phyloP scores from a whole-genome alignment of 2,888 invertebrate genomes.

The Clanis bilineata region DNA sequence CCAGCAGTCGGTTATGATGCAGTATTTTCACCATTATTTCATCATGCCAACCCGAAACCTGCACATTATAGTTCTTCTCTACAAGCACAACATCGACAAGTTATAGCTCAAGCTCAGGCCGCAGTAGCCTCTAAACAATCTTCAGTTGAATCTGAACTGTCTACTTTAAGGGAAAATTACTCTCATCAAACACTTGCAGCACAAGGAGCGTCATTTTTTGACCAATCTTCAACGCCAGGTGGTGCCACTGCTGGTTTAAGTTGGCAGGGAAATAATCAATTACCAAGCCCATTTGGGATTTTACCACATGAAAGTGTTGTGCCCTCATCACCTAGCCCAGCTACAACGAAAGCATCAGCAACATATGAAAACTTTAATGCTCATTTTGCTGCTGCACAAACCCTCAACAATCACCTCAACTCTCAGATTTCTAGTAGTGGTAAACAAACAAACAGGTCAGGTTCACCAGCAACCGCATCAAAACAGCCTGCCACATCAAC shows the following conservation, averaged over 20 bases:
- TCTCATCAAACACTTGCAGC: slow-evolving; percentile 81
- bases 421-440: slow-evolving; percentile 83
- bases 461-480: slow-evolving; percentile 78
- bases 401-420: slow-evolving; percentile 84
- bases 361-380: slow-evolving; percentile 87
- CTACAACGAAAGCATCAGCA: slow-evolving; percentile 81
- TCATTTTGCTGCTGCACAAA: slow-evolving; percentile 86
- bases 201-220: slow-evolving; percentile 86
- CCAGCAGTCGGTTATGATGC: slow-evolving; percentile 90
- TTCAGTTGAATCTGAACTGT: slow-evolving; percentile 81
- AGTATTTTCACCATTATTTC: slow-evolving; percentile 91
- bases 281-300: slow-evolving; percentile 89
- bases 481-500: slow-evolving; percentile 78
- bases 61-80: slow-evolving; percentile 86
- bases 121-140: slow-evolving; percentile 82
- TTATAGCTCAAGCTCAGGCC: slow-evolving; percentile 80
- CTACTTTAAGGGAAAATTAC: slow-evolving; percentile 83
- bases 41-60: slow-evolving; percentile 89
- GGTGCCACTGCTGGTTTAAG: slow-evolving; percentile 74
- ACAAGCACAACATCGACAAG: slow-evolving; percentile 87
- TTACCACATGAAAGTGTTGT: slow-evolving; percentile 90
- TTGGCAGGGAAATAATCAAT: slow-evolving; percentile 89
- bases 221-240: slow-evolving; percentile 82
- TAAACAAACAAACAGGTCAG: slow-evolving; percentile 81
- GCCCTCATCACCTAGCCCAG: slow-evolving; percentile 83